Conservation (phyloP, 2,113 vertebrate species). For the Stegostoma tigrinum region DNA sequence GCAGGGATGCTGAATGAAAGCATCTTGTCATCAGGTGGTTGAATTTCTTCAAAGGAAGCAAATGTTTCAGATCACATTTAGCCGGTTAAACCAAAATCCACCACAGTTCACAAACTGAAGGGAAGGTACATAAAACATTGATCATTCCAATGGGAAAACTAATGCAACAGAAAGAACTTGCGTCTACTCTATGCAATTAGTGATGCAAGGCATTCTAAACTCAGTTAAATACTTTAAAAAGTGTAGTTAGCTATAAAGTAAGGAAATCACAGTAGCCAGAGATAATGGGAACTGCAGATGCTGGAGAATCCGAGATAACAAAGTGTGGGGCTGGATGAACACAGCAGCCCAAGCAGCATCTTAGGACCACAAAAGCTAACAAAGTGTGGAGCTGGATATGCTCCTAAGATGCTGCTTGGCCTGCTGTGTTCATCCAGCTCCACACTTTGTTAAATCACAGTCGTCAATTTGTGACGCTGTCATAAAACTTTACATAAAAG, state of each 20-base stretch:
- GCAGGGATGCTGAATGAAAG: not conserved
- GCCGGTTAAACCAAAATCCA: not conserved
- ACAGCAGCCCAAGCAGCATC: too few relatives aligned
- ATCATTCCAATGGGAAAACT: not conserved
- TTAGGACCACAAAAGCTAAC: too few relatives aligned
- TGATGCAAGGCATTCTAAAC: not conserved
- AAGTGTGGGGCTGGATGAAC: too few relatives aligned
- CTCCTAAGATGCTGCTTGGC: too few relatives aligned
- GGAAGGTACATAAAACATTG: not conserved
- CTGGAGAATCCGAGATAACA: too few relatives aligned
- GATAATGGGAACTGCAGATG: too few relatives aligned
- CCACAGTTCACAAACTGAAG: not conserved
- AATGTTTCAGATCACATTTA: not conserved
- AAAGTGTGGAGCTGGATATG: too few relatives aligned
- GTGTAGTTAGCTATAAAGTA: not conserved
- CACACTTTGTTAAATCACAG: too few relatives aligned
- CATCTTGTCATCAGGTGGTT: not conserved
- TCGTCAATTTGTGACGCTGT: not conserved
- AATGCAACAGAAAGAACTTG: not conserved
- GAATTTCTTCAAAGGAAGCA: not conserved
- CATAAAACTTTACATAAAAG: too few relatives aligned
- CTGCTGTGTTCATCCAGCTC: too few relatives aligned
- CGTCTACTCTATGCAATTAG: not conserved
- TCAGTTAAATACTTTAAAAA: not conserved
- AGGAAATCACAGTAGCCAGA: not conserved